phyloP scores from a whole-genome alignment of 2,797 vertebrate genomes.

The Monodelphis domestica region DNA sequence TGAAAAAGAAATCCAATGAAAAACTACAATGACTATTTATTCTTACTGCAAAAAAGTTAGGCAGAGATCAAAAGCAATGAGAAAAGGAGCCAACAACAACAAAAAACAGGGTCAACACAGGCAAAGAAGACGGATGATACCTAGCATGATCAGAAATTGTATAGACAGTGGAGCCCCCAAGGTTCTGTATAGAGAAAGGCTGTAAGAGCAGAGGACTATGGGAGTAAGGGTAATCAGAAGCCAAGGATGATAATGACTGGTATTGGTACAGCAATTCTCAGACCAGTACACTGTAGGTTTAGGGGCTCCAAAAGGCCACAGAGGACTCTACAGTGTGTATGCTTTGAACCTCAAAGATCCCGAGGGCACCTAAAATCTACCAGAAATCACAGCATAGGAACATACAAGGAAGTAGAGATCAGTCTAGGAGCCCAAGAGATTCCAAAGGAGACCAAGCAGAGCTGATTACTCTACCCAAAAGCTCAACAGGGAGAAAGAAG shows the following conservation, averaged over 20 bases:
- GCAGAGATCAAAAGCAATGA: background rate
- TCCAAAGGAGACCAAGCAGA: background rate
- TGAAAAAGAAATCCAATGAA: background rate
- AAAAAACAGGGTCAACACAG: background rate
- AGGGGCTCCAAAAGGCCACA: background rate
- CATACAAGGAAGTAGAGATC: background rate
- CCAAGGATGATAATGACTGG: background rate
- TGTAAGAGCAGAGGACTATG: background rate
- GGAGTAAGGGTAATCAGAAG: background rate
- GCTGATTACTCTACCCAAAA: background rate
- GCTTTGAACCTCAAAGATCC: background rate
- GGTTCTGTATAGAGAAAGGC: background rate
- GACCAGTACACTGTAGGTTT: background rate
- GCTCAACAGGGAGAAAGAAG: background rate
- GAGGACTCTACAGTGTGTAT: background rate
- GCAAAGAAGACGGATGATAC: background rate
- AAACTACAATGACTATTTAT: background rate
- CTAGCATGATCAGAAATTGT: background rate
- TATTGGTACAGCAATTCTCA: background rate
- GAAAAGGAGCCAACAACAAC: background rate
- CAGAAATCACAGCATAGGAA: background rate
- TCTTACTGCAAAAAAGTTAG: background rate
- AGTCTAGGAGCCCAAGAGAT: background rate
- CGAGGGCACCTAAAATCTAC: background rate
- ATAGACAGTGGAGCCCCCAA: background rate